Evolutionary conservation across 2,888 invertebrate genomes (phyloP).

Genomic region (Crossocerus cetratus): DNA sequence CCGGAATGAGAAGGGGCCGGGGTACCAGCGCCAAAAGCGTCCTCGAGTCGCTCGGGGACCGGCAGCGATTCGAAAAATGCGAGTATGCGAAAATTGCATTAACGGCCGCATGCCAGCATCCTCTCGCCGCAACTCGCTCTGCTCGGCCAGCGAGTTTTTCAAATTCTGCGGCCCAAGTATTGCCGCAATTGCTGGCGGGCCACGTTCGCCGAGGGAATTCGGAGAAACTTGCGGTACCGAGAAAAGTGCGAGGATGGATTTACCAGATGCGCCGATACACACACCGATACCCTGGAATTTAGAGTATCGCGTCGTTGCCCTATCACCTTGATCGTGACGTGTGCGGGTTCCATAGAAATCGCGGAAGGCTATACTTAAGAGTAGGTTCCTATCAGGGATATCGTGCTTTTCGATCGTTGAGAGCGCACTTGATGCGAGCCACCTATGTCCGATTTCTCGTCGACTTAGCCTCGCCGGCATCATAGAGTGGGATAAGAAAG

Average conservation of each 20-base stretch:
- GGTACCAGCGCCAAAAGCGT: background rate
- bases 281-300: background rate
- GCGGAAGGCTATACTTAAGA: background rate
- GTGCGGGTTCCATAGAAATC: background rate
- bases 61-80: background rate
- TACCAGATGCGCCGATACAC: background rate
- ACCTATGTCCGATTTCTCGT: background rate
- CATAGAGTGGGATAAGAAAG: constrained; percentile 11
- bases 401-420: background rate
- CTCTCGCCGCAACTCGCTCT: background rate
- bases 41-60: background rate
- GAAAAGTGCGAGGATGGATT: background rate
- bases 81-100: constrained; percentile 2
- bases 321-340: constrained; percentile 9
- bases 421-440: background rate
- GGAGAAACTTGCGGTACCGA: background rate
- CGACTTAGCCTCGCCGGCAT: background rate
- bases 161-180: background rate
- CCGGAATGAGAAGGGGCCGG: background rate
- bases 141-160: background rate
- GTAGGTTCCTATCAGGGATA: background rate
- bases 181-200: background rate
- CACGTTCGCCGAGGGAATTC: background rate
- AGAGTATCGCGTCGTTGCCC: background rate
- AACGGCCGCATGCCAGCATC: background rate